Percentiles rank a stretch among this genome's conserved stretches.
These are phyloP conservation scores for Trachelipus rathkii DNA, from an alignment of 1,140 invertebrate species.

Conservation along the genomic window DNA sequence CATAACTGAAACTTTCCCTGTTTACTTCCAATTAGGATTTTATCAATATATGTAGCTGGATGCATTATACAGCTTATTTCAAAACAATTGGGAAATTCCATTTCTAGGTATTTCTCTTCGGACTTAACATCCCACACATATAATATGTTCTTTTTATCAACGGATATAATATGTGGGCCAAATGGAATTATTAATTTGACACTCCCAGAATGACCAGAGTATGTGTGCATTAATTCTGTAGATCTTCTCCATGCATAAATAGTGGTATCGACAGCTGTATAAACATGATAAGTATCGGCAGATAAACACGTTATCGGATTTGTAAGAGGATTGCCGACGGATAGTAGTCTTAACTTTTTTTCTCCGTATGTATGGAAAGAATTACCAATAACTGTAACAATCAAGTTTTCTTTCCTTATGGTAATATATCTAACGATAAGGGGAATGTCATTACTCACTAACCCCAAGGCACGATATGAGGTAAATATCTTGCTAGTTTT, in stretches of 20 bases:
- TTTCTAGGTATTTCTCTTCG: constrained; percentile 56
- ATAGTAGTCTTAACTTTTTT: constrained; percentile 72
- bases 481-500: constrained; percentile 70
- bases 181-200: constrained; percentile 81
- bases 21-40: constrained; percentile 84
- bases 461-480: constrained; percentile 77
- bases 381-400: constrained; percentile 83
- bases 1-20: constrained; percentile 84
- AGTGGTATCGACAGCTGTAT: constrained; percentile 68
- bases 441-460: constrained; percentile 88
- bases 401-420: constrained; percentile 76
- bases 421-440: constrained; percentile 77
- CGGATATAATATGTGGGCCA: constrained; percentile 74
- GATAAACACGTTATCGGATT: constrained; percentile 76
- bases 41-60: constrained; percentile 90
- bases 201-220: constrained; percentile 67
- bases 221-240: constrained; percentile 76
- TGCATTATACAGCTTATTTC: constrained; percentile 74
- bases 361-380: constrained; percentile 86
- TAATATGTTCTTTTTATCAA: constrained; percentile 72
- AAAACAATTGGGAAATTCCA: constrained; percentile 66
- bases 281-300: constrained; percentile 74
- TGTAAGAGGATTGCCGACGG: constrained; percentile 73
- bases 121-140: constrained; percentile 76
- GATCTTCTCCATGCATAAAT: constrained; percentile 85